These are phyloP conservation scores for Bostrychus sinensis DNA, from an alignment of 2,113 vertebrate genomes.

Conservation along the genomic window DNA sequence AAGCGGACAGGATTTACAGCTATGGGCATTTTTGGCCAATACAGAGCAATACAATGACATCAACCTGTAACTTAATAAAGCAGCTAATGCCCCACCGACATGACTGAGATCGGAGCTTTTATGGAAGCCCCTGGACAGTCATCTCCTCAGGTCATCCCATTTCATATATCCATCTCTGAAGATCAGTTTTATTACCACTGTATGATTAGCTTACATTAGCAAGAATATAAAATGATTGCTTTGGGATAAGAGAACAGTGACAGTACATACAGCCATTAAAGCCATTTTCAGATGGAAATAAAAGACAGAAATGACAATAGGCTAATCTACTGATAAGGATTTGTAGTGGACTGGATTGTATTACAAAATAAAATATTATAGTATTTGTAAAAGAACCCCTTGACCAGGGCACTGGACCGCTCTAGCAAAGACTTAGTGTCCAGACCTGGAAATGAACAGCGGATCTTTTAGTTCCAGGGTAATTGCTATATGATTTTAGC, in stretches of 20 bases:
- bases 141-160: not conserved
- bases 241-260: not conserved
- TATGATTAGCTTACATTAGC: not conserved
- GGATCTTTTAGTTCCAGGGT: too few species aligned
- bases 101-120: not conserved
- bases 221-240: not conserved
- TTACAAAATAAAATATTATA: too few species aligned
- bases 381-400: too few species aligned
- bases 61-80: slow-evolving; percentile 5
- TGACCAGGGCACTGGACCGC: too few species aligned
- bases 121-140: not conserved
- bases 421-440: too few species aligned
- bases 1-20: slow-evolving; percentile 10
- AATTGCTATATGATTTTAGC: too few species aligned
- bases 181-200: not conserved
- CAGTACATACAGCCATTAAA: not conserved
- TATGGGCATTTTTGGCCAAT: not conserved
- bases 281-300: not conserved
- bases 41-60: slow-evolving; percentile 13
- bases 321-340: too few species aligned
- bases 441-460: too few species aligned
- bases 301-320: too few species aligned
- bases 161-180: not conserved
- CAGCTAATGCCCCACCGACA: not conserved
- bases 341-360: too few species aligned